phyloP scores from a whole-genome alignment of 1,140 invertebrate genomes.

The Drosophila ananassae region DNA sequence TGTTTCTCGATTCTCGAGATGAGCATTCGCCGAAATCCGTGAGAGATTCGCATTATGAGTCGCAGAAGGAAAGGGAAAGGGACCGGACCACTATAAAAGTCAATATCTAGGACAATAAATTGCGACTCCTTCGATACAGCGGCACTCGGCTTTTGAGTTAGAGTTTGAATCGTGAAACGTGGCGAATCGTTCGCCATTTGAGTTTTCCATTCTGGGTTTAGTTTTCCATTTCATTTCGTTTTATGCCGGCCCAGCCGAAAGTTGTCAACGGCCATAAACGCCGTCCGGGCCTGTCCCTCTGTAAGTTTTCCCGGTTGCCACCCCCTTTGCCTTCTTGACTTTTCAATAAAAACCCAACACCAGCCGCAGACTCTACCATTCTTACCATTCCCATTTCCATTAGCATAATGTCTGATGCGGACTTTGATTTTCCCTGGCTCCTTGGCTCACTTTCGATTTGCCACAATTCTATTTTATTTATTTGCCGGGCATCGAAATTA shows the following conservation, averaged over 20 bases:
- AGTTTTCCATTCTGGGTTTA: slow-evolving; percentile 49
- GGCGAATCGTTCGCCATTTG: slow-evolving; percentile 41
- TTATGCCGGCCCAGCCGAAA: slow-evolving; percentile 70
- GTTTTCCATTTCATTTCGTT: slow-evolving; percentile 81
- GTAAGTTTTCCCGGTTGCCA: neutral
- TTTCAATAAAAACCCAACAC: slow-evolving; percentile 67
- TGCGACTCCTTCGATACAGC: slow-evolving; percentile 56
- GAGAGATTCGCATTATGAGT: slow-evolving; percentile 52
- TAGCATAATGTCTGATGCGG: slow-evolving; percentile 70
- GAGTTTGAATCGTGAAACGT: slow-evolving; percentile 28
- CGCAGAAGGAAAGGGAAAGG: slow-evolving; percentile 9
- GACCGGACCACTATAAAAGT: slow-evolving; percentile 72
- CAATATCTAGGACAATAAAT: slow-evolving; percentile 82
- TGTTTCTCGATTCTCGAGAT: slow-evolving; percentile 75
- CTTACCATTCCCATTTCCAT: slow-evolving; percentile 54
- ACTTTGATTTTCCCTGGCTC: slow-evolving; percentile 50
- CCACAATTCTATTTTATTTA: slow-evolving; percentile 77
- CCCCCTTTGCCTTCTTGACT: slow-evolving; percentile 3
- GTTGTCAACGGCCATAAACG: slow-evolving; percentile 72
- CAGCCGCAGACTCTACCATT: slow-evolving; percentile 51
- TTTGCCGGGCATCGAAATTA: slow-evolving; percentile 63
- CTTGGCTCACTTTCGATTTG: slow-evolving; percentile 59
- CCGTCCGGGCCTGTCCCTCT: slow-evolving; percentile 4
- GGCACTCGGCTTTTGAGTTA: slow-evolving; percentile 44
- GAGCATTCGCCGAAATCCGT: slow-evolving; percentile 53